Evolutionary conservation across 2,888 invertebrate genomes (phyloP), one percentile per base, ranked within the genome.

Genomic region (Dusona sp.): DNA sequence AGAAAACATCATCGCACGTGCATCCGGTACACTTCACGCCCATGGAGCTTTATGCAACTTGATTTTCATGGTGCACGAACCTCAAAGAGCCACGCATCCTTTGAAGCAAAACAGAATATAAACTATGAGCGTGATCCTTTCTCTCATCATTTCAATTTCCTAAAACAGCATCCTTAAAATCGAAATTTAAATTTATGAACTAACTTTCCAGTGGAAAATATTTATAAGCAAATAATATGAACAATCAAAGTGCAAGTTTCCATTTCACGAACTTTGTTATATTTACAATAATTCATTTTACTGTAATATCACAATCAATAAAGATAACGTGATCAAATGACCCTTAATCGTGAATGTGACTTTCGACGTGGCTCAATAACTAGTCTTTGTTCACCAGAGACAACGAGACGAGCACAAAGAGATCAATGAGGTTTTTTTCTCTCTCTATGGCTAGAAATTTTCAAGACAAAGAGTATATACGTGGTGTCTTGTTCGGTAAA

Each of bases 1-100:
- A 78, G 77, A 73, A 81, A 77, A 61, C 61, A 85, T 81, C 57
- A 78, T 85, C 77, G 84, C 80, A 81, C 77, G 84, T 73, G 72
- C 65, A 64, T 85, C 73, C 84, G 81, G 67, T 81, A 54, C 45
- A 64, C 45, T 75, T 48, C 19, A 38, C 54, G 38, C 22, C 42
- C 42, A 38, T 42, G 33, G 36, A 64, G 33, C 75, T 36, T 67
- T 38, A 48, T 36, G 64, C 65, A 68, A n/a, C 65, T 75, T 72
- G 70, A 70, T 84, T 77, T 75, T 72, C 65, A 42, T 70, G 29
- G 25, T 29, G 51, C 57, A n/a, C n/a, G n/a, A 36, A 36, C n/a
- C n/a, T 19, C 42, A 3, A 61, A 11, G 38, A 25, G 29, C 25
- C 6, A 19, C 45, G n/a, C 3, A 19, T 9, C 9, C 38, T 19